A percentile compares a stretch with the other conserved stretches of the same genome.
These are phyloP conservation scores for Drosophila malerkotliana DNA, from an alignment of 1,140 invertebrate genomes.

Conservation along the genomic window DNA sequence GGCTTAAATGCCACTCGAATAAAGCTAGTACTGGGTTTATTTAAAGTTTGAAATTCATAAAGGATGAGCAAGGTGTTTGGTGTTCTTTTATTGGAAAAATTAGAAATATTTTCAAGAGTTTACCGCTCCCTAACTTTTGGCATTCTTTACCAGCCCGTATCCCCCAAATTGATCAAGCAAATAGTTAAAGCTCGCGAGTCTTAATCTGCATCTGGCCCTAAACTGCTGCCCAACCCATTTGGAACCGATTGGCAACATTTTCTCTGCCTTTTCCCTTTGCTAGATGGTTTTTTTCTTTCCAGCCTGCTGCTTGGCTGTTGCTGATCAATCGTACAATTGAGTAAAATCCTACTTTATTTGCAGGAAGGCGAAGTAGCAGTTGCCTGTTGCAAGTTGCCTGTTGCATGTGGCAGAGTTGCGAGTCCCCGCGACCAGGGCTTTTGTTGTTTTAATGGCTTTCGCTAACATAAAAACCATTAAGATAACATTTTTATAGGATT, in stretches of 20 bases:
- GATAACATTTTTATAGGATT: conserved; percentile 84
- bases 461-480: conserved; percentile 84
- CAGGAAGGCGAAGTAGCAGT: conserved; percentile 61
- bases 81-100: no score
- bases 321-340: conserved; percentile 82
- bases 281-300: conserved; percentile 17
- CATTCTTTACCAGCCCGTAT: conserved; percentile 21
- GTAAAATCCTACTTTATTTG: conserved; percentile 81
- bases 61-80: no score
- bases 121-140: conserved; percentile 1
- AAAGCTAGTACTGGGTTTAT: neutral
- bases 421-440: conserved; percentile 55
- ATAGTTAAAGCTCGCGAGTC: conserved; percentile 51
- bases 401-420: conserved; percentile 39
- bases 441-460: conserved; percentile 83
- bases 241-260: conserved; percentile 33
- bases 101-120: neutral
- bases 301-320: conserved; percentile 40
- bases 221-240: conserved; percentile 44
- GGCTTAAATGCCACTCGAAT: conserved; percentile 16
- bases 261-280: conserved; percentile 27
- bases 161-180: conserved; percentile 48
- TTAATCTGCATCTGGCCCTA: conserved; percentile 52
- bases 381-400: conserved; percentile 43
- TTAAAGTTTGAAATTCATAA: conserved; percentile 7